Evolutionary conservation across 2,888 invertebrate genomes (phyloP).

Genomic region (Cyclophora punctaria): DNA sequence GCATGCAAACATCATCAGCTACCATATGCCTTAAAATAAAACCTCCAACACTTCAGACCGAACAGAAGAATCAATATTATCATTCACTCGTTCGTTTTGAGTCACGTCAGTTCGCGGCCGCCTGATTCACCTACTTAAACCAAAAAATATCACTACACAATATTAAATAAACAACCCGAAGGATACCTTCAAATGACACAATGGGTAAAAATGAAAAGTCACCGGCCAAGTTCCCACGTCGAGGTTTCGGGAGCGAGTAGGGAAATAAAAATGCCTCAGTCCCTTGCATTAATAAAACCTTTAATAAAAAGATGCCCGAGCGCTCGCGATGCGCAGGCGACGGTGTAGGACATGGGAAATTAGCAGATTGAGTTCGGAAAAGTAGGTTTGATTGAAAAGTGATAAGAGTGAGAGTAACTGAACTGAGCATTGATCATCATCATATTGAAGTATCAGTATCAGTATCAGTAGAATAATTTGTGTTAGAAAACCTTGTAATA

Average conservation of each 20-base stretch:
- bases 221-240: constrained; percentile 60
- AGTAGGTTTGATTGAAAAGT: not conserved
- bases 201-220: constrained; percentile 51
- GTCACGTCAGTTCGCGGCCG: not conserved
- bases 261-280: constrained; percentile 60
- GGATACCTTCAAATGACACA: constrained; percentile 24
- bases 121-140: not conserved
- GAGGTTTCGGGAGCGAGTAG: constrained; percentile 45
- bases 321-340: constrained; percentile 40
- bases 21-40: too few species aligned
- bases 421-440: too few species aligned
- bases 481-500: too few species aligned
- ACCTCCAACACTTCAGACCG: too few species aligned
- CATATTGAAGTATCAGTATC: too few species aligned
- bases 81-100: too few species aligned
- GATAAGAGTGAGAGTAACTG: not conserved
- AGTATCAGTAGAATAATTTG: too few species aligned
- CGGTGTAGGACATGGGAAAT: constrained; percentile 25
- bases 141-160: constrained; percentile 14
- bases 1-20: too few species aligned
- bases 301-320: constrained; percentile 63
- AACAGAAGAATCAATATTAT: too few species aligned
- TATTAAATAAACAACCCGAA: constrained; percentile 23
- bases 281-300: constrained; percentile 62
- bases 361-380: too few species aligned